phyloP scores from a whole-genome alignment of 2,888 invertebrate genomes.

The Leuctra nigra region DNA sequence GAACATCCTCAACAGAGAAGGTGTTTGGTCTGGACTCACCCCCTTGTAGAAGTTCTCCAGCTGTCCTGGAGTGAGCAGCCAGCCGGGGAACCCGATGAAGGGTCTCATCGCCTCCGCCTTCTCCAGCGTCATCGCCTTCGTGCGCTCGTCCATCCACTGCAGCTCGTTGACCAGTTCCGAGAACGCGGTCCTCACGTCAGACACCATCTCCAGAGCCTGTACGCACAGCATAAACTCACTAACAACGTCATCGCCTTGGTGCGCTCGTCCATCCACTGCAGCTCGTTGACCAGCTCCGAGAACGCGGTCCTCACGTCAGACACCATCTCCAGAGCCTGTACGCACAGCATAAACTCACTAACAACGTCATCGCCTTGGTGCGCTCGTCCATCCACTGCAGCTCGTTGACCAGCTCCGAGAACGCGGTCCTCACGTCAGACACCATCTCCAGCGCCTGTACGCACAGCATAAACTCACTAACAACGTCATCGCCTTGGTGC shows the following conservation, averaged over 20 bases:
- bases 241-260: conserved; percentile 42
- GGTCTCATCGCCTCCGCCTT: conserved; percentile 45
- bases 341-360: background rate
- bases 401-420: conserved; percentile 41
- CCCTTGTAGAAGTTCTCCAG: conserved; percentile 36
- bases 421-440: conserved; percentile 42
- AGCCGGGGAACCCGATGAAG: conserved; percentile 41
- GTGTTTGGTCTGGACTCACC: no score
- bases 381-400: conserved; percentile 48
- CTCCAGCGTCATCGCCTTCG: conserved; percentile 42
- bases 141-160: conserved; percentile 48
- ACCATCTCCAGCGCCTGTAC: conserved; percentile 39
- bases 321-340: conserved; percentile 38
- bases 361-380: conserved; percentile 42
- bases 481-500: conserved; percentile 42
- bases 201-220: conserved; percentile 38
- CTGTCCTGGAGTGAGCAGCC: conserved; percentile 35
- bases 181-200: conserved; percentile 43
- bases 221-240: background rate
- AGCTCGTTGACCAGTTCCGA: conserved; percentile 40
- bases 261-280: conserved; percentile 48
- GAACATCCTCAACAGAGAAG: no score
- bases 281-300: conserved; percentile 40
- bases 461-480: background rate
- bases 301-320: conserved; percentile 43